Evolutionary conservation across 2,888 invertebrate species (phyloP).

Genomic region (Arctia plantaginis): DNA sequence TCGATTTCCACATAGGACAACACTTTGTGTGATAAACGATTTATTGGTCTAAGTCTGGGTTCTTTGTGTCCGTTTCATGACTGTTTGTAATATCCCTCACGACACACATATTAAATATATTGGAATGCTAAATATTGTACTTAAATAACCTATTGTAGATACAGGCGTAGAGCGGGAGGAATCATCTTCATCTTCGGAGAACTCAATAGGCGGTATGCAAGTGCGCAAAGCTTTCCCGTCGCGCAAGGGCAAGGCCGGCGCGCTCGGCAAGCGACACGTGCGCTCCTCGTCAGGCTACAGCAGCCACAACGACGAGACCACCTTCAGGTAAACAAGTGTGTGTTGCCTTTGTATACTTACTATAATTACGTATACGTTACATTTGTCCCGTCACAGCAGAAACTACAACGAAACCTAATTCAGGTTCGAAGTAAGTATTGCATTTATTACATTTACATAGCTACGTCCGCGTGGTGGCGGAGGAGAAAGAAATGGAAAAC

Average conservation of each 20-base stretch:
- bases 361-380: not conserved
- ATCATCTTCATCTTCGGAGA: conserved; percentile 92
- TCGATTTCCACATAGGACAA: no score
- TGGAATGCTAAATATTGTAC: no score
- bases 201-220: conserved; percentile 88
- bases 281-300: conserved; percentile 93
- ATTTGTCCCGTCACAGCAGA: not conserved
- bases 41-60: not conserved
- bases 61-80: not conserved
- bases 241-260: conserved; percentile 88
- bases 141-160: conserved; percentile 58
- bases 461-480: no score
- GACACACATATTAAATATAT: no score
- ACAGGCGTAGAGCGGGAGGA: conserved; percentile 90
- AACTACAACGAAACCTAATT: not conserved
- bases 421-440: not conserved
- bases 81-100: not conserved
- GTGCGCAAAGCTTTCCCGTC: conserved; percentile 90
- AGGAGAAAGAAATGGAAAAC: no score
- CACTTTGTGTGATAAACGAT: no score
- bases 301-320: conserved; percentile 94
- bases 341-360: conserved; percentile 18
- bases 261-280: conserved; percentile 90
- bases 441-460: not conserved
- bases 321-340: conserved; percentile 88